phyloP scores from a whole-genome alignment of 2,797 vertebrate species.

The Premnoplex brunnescens region DNA sequence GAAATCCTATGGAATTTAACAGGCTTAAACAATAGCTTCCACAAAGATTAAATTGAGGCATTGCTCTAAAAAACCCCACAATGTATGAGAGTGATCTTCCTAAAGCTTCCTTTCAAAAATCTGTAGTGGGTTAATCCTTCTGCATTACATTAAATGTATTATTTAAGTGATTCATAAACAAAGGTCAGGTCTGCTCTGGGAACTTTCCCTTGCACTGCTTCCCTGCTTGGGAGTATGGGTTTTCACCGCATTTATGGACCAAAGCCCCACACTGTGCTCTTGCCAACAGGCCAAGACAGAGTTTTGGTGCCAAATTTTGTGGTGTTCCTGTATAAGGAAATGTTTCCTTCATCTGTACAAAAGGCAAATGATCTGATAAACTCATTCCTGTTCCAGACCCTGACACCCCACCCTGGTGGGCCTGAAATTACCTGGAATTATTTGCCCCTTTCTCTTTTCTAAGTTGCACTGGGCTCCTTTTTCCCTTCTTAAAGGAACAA shows the following conservation, averaged over 20 bases:
- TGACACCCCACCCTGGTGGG: neutral
- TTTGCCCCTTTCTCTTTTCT: neutral
- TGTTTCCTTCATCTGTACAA: neutral
- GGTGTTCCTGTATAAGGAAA: neutral
- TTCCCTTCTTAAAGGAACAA: neutral
- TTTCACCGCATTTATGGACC: neutral
- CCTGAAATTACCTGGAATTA: neutral
- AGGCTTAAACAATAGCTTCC: slow-evolving; percentile 15
- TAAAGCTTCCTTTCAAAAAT: slow-evolving; percentile 11
- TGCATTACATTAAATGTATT: neutral
- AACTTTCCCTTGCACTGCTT: neutral
- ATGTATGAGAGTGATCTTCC: neutral
- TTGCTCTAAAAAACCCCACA: neutral
- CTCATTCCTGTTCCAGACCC: neutral
- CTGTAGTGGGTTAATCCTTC: neutral
- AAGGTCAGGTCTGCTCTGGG: neutral
- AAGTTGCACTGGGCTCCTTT: neutral
- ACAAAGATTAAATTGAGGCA: slow-evolving; percentile 25
- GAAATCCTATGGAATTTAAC: slow-evolving; percentile 48
- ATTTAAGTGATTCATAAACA: neutral
- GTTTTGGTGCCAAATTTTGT: neutral
- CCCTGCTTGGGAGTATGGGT: neutral
- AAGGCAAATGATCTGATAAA: neutral
- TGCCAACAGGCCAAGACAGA: neutral
- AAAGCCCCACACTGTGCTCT: neutral